Base-by-base conservation (phyloP, 2,113 vertebrate genomes). In the Camelus bactrianus region DNA sequence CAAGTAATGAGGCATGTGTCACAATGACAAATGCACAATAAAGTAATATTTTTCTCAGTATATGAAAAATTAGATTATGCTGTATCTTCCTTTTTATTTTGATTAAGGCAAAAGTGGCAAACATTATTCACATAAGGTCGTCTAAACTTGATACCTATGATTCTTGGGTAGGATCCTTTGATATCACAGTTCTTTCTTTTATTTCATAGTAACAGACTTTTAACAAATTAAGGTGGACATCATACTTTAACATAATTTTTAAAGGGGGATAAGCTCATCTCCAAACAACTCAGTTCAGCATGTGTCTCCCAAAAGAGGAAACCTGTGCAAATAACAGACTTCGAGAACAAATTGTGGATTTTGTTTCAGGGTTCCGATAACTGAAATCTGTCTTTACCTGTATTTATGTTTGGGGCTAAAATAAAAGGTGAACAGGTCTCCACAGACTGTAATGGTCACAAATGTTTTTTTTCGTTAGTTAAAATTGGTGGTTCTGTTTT, bases 121-220 rank as follows among this genome's bases (percentile, higher is more conserved):
- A 62, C 77, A 69, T 72, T 73, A 56, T 70, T 91, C 58, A 48
- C 76, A 24, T 84, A 92, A 89, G 88, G 88, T 90, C 24, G 89
- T 88, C 60, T 72, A 90, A 48, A 95, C 76, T 75, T 90, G 86
- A 91, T 96, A 87, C 62, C 56, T 80, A 60, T 95, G 46, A 32
- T 89, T 32, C 58, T 56, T 76, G 11, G 48, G 30, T 70, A 85
- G 46, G 38, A 42, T 42, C 28, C 54, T 97, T 97, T 93, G 62
- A 93, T 89, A 82, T 46, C 35, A 86, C 24, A 97, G 52, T 88
- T 91, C 64, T 75, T 80, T 70, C 48, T 93, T 76, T 97, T 14
- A 75, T 92, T 97, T 95, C 94, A 96, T 79, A 24, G 54, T 91
- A 67, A 58, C 0, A 8, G 79, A 85, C 38, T 89, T 89, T 87